Conservation (phyloP, 2,797 vertebrate genomes). For the Paguma larvata region DNA sequence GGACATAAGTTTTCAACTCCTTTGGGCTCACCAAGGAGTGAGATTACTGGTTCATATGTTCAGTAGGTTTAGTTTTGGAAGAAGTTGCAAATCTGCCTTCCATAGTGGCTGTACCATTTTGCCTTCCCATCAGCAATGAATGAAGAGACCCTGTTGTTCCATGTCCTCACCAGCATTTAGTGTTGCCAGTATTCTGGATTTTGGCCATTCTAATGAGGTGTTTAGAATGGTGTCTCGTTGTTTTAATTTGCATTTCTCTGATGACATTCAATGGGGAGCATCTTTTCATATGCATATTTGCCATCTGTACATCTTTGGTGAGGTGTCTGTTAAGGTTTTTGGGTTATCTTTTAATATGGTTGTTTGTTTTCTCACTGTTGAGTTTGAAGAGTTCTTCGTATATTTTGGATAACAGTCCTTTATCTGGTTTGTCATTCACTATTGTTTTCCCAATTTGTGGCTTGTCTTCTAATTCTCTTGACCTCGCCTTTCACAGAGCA, state of each 20-base stretch:
- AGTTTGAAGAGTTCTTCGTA: background rate
- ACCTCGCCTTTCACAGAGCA: background rate
- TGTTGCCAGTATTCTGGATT: background rate
- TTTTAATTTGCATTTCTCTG: slow-evolving; percentile 9
- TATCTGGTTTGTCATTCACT: background rate
- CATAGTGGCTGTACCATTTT: background rate
- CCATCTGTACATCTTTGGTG: background rate
- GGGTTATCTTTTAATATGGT: background rate
- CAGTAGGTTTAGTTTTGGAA: background rate
- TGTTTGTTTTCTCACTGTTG: background rate
- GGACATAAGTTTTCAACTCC: background rate
- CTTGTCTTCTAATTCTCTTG: background rate
- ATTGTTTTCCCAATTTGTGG: background rate
- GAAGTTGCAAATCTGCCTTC: background rate
- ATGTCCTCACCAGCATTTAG: background rate
- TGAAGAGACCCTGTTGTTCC: no score
- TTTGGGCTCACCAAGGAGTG: background rate
- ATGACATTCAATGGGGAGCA: background rate
- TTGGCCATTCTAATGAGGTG: background rate
- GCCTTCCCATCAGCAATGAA: background rate
- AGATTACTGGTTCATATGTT: background rate
- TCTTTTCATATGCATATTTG: background rate
- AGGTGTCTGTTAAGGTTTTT: background rate
- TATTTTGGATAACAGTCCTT: background rate
- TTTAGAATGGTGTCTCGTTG: background rate